A percentile compares a stretch with the other conserved stretches of the same genome.
phyloP scores from a whole-genome alignment of 2,797 vertebrate species.

The Pipistrellus kuhlii region DNA sequence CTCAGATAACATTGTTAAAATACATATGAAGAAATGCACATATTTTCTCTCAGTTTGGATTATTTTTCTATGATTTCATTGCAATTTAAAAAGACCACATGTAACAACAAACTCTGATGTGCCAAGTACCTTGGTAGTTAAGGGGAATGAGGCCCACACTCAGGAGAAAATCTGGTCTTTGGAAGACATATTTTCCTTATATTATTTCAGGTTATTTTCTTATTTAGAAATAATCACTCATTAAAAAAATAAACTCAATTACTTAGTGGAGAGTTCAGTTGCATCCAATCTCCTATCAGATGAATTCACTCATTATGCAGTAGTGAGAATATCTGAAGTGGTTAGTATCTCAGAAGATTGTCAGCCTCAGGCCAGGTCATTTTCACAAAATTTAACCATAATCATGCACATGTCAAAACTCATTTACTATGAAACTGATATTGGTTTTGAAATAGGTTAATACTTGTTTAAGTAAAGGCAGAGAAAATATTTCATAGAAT shows the following conservation, averaged over 20 bases:
- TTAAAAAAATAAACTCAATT: slow-evolving; percentile 34
- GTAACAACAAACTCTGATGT: neutral
- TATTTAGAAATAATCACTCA: neutral
- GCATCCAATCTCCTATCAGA: neutral
- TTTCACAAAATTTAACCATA: slow-evolving; percentile 70
- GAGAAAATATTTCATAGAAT: slow-evolving; percentile 6
- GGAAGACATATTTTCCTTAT: neutral
- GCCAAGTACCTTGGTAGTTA: neutral
- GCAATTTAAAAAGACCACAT: neutral
- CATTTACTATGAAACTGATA: slow-evolving; percentile 71
- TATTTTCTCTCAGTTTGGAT: neutral
- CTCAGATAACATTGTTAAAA: slow-evolving; percentile 1
- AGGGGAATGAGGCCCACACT: neutral
- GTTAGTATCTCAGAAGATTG: slow-evolving; percentile 45
- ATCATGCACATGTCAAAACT: slow-evolving; percentile 68
- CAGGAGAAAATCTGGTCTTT: neutral
- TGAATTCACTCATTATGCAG: slow-evolving; percentile 54
- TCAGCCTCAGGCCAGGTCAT: slow-evolving; percentile 58
- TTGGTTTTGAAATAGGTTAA: slow-evolving; percentile 67
- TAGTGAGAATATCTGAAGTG: slow-evolving; percentile 30
- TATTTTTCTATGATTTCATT: slow-evolving; percentile 38
- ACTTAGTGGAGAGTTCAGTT: slow-evolving; percentile 45
- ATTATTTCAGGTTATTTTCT: neutral
- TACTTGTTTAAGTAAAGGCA: slow-evolving; percentile 60
- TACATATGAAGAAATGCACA: neutral